A percentile compares a stretch with the other conserved stretches of the same genome.
phyloP scores from a whole-genome alignment of 1,140 invertebrate species.

The Meloidogyne chitwoodi region DNA sequence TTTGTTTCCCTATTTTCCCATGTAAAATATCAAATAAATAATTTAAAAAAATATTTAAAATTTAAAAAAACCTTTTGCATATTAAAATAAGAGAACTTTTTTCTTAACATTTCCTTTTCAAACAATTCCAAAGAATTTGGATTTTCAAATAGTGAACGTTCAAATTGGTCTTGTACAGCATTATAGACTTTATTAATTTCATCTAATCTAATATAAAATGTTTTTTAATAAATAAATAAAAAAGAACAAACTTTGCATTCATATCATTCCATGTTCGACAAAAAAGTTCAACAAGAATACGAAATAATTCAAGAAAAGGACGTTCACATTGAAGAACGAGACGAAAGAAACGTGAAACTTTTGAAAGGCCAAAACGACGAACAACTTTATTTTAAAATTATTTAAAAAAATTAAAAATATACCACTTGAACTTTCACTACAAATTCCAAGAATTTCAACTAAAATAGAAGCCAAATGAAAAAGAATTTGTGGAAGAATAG shows the following conservation, averaged over 20 bases:
- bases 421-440: not conserved
- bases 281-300: slow-evolving; percentile 37
- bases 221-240: too few species aligned
- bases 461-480: slow-evolving; percentile 19
- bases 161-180: slow-evolving; percentile 46
- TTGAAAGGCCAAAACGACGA: not conserved
- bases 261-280: slow-evolving; percentile 51
- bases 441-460: slow-evolving; percentile 30
- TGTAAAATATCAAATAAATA: not conserved
- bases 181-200: slow-evolving; percentile 17
- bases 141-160: slow-evolving; percentile 23
- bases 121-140: slow-evolving; percentile 32
- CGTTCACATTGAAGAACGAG: slow-evolving; percentile 43
- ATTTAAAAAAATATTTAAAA: slow-evolving; percentile 19
- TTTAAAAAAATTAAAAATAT: not conserved
- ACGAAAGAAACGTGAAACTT: slow-evolving; percentile 18
- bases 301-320: slow-evolving; percentile 41
- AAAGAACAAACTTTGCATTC: slow-evolving; percentile 35
- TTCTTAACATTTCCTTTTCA: slow-evolving; percentile 27
- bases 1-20: too few species aligned
- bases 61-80: slow-evolving; percentile 51
- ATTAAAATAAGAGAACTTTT: slow-evolving; percentile 43
- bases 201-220: slow-evolving; percentile 3
- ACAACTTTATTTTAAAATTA: not conserved
- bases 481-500: not conserved